Conservation (phyloP, 2,888 invertebrate genomes). For the Cantharis flavilabris region DNA sequence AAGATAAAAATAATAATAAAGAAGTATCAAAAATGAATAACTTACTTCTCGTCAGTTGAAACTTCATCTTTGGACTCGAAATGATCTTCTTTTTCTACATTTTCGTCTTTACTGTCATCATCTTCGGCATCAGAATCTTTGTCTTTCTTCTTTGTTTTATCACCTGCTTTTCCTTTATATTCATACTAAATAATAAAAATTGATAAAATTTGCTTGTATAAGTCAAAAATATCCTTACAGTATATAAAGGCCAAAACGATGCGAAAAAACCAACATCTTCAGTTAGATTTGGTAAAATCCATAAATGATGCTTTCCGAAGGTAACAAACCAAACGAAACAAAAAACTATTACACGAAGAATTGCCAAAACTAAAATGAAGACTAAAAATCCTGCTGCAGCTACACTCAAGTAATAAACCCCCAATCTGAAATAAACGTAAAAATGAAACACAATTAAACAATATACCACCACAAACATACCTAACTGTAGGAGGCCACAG, state of each 20-base stretch:
- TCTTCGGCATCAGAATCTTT: conserved; percentile 82
- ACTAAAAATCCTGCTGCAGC: conserved; percentile 94
- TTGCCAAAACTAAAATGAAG: conserved; percentile 87
- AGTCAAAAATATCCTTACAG: conserved; percentile 59
- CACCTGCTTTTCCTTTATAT: conserved; percentile 69
- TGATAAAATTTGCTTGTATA: not conserved
- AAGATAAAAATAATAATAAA: not conserved
- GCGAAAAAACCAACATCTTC: conserved; percentile 99
- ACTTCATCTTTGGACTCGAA: not conserved
- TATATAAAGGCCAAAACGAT: conserved; percentile 96
- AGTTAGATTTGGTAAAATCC: conserved; percentile 98
- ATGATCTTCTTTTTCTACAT: not conserved
- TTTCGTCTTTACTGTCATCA: conserved; percentile 38
- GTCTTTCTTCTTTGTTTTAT: conserved; percentile 74
- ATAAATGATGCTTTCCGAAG: conserved; percentile 89
- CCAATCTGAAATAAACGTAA: conserved; percentile 64
- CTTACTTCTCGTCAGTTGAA: not conserved
- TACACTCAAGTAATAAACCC: conserved; percentile 95
- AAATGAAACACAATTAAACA: not conserved
- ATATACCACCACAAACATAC: conserved; percentile 50
- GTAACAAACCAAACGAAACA: conserved; percentile 88
- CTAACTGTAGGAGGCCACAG: conserved; percentile 95
- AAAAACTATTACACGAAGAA: conserved; percentile 89
- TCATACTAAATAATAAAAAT: conserved; percentile 68
- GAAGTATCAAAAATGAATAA: not conserved